Evolutionary conservation across 2,113 vertebrate species (phyloP).

Genomic region (Euleptes europaea): DNA sequence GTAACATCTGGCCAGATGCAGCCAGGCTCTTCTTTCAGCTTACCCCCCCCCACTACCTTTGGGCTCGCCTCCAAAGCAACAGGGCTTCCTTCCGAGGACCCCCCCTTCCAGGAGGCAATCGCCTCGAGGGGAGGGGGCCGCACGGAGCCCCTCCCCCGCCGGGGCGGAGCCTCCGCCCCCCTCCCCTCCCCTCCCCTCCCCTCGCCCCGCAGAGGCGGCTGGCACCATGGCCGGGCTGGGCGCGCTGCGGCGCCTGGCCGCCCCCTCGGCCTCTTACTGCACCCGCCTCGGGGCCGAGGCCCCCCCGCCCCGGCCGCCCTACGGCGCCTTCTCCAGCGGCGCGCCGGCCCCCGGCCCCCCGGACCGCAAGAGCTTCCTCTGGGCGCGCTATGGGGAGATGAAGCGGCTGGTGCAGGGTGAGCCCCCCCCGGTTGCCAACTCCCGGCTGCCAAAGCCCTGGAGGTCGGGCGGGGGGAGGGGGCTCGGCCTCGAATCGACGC

Average conservation of each 20-base stretch:
- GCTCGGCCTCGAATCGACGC: not conserved
- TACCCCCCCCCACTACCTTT: no score
- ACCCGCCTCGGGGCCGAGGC: conserved; percentile 8
- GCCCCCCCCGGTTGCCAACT: not conserved
- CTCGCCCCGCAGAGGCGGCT: not conserved
- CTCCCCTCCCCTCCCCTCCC: not conserved
- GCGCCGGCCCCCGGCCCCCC: conserved; percentile 53
- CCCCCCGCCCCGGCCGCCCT: conserved; percentile 20
- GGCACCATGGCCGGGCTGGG: conserved; percentile 3
- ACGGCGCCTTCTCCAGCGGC: conserved; percentile 52
- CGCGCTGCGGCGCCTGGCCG: not conserved
- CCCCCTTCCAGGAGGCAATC: no score
- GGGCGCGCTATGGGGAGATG: conserved; percentile 80
- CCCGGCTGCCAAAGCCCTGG: no score
- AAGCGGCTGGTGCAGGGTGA: conserved; percentile 83
- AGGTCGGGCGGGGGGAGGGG: not conserved
- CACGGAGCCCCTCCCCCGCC: not conserved
- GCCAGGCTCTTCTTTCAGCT: no score
- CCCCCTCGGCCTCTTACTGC: conserved; percentile 10
- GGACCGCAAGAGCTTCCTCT: conserved; percentile 73
- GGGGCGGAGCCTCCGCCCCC: not conserved
- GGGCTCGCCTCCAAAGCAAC: no score
- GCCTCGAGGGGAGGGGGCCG: no score
- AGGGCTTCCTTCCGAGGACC: no score
- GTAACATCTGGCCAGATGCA: no score